These are phyloP conservation scores for Batillaria attramentaria DNA, from an alignment of 1,140 invertebrate species.

Conservation along the genomic window DNA sequence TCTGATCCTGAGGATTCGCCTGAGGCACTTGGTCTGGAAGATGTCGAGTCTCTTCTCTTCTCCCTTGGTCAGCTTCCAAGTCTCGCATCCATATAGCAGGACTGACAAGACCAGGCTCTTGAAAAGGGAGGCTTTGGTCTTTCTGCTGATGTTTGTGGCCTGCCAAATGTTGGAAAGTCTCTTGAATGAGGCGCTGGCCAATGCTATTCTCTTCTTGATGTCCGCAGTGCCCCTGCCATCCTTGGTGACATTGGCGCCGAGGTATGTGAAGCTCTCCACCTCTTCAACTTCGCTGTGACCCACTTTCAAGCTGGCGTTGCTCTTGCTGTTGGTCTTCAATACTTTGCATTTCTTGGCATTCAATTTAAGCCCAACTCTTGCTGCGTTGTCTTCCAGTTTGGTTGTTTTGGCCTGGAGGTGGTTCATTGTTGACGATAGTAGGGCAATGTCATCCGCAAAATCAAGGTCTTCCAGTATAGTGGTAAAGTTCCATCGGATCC, in stretches of 20 bases:
- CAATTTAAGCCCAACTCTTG: neutral
- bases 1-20: neutral
- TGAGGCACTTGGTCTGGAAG: constrained; percentile 1
- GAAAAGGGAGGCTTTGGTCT: no score
- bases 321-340: no score
- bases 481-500: constrained; percentile 15
- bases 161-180: no score
- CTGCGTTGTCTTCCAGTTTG: neutral
- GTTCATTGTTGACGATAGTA: constrained; percentile 2
- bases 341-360: no score
- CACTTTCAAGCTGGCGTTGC: no score
- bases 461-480: constrained; percentile 20
- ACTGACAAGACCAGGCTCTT: neutral
- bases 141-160: no score
- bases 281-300: no score
- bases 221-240: neutral
- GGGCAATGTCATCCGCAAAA: no score
- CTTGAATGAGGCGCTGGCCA: no score
- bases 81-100: neutral
- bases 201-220: constrained; percentile 3
- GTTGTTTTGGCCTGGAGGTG: neutral
- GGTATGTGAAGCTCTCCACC: no score
- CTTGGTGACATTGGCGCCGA: neutral
- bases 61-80: no score
- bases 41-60: no score